Base-by-base conservation (phyloP, 2,888 invertebrate species). In the Laspeyria flexula region DNA sequence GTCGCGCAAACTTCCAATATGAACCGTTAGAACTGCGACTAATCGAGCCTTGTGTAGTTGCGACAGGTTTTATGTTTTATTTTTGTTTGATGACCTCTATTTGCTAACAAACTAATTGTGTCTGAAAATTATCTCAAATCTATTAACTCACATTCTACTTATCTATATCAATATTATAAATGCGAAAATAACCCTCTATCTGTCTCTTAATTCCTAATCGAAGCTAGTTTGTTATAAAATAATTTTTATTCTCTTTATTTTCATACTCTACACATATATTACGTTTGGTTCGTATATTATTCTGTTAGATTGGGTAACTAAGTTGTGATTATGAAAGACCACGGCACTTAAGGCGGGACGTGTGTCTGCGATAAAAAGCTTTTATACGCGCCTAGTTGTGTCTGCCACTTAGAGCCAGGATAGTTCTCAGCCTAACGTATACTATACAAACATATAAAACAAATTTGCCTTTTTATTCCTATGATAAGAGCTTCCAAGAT, bases 351-450 rank as follows among this genome's bases (percentile, higher is more conserved):
- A 34, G 40, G 15, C 21, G 10, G 15, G 15, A 38, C 43, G 42
- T 34, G 37, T 53, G 23, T n/a, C 25, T 27, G 16, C 40, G 34
- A 56, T 60, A 52, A 45, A 34, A 46, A 35, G 30, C 21, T 55
- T 38, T 34, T 45, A 44, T 31, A 47, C 39, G 15, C 5, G 18
- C 23, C 7, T 21, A 15, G 7, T 33, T 9, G 37, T 31, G 18
- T 25, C 23, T 27, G 13, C 15, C 50, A 43, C 34, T 52, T 45
- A 56, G 13, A 13, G 13, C 2, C 13, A 13, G 31, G 30, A 13
- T 13, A 13, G 13, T 13, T 13, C 13, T 13, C 13, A 7, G 6
- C 1, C 0, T 23, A 38, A 42, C 34, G 34, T 15, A 34, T 10
- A 31, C 9, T 1, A 30, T 30, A 11, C 11, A 5, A n/a, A n/a